phyloP scores from a whole-genome alignment of 2,797 vertebrate genomes.

The Rallus crepitans region DNA sequence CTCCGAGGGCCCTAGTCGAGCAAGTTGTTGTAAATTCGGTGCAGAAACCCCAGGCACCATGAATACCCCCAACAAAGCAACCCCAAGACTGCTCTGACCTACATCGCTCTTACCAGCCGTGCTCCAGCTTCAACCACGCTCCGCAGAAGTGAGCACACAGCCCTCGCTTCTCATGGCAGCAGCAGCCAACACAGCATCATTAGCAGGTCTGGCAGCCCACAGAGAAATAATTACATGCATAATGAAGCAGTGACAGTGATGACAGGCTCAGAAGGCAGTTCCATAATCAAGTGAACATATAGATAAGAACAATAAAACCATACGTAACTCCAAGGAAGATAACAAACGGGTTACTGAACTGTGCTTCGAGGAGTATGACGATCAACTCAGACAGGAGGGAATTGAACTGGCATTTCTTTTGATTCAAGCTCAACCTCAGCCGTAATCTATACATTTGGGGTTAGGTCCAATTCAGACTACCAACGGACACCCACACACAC shows the following conservation, averaged over 20 bases:
- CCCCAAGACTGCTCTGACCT: neutral
- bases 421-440: neutral
- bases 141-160: rapidly evolving
- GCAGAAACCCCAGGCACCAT: neutral
- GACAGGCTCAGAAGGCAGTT: neutral
- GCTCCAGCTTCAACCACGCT: neutral
- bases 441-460: neutral
- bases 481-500: neutral
- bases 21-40: rapidly evolving
- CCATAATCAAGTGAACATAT: neutral
- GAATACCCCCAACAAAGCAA: neutral
- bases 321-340: neutral
- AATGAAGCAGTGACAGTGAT: neutral
- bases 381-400: neutral
- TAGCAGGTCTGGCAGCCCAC: neutral
- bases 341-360: neutral
- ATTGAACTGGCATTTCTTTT: neutral
- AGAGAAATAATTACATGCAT: neutral
- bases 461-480: neutral
- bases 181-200: neutral
- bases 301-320: neutral
- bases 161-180: neutral
- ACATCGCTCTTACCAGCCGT: neutral
- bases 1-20: neutral
- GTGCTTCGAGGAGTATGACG: neutral